A percentile compares a stretch with the other conserved stretches of the same genome.
Conservation (phyloP, 2,113 vertebrate species). For the Jaculus jaculus region DNA sequence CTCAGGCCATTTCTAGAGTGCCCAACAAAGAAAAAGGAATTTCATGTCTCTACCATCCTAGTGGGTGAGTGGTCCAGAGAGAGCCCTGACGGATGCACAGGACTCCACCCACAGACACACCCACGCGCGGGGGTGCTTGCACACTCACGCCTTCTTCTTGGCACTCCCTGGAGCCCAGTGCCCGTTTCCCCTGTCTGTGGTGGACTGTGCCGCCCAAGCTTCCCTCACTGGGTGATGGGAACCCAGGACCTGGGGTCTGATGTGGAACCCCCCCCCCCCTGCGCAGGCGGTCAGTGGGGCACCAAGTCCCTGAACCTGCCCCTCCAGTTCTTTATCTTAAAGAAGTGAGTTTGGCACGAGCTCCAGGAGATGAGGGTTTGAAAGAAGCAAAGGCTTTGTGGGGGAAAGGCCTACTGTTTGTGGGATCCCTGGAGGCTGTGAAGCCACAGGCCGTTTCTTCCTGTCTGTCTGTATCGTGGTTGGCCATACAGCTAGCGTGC, state of each 20-base stretch:
- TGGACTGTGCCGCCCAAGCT: not conserved
- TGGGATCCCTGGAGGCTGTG: not conserved
- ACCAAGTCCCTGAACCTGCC: not conserved
- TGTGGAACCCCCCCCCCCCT: not conserved
- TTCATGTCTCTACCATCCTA: not conserved
- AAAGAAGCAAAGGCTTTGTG: not conserved
- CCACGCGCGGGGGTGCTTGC: no score
- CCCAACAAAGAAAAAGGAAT: not conserved
- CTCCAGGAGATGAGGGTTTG: no score
- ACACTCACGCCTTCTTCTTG: not conserved
- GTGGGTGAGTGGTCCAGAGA: not conserved
- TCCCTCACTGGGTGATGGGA: not conserved
- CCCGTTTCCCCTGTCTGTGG: slow-evolving; percentile 13
- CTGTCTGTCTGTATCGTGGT: rapidly evolving
- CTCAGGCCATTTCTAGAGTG: not conserved
- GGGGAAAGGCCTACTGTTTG: not conserved
- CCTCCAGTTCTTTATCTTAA: not conserved
- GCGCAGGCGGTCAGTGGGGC: not conserved
- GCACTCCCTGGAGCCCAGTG: not conserved
- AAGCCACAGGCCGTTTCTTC: not conserved
- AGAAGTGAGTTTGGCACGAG: not conserved
- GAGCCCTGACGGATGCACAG: not conserved
- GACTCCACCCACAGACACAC: rapidly evolving
- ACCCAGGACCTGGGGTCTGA: not conserved
- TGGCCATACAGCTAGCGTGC: not conserved